Conservation (phyloP, 1,140 invertebrate species). For the Tachypleus tridentatus region DNA sequence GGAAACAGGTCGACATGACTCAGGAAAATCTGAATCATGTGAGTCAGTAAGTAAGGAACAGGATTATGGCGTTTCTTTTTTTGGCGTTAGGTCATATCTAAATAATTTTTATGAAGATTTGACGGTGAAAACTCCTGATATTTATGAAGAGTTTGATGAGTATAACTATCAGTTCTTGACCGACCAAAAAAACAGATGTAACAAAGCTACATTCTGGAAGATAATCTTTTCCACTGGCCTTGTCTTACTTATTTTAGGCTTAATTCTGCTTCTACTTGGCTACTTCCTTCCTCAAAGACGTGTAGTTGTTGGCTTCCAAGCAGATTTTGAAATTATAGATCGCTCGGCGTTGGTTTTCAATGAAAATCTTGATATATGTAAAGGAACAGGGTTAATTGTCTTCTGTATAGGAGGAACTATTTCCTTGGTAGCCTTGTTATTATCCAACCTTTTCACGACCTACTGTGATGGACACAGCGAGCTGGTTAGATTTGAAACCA, state of each 20-base stretch:
- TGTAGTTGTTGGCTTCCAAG: slow-evolving; percentile 34
- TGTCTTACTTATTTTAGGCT: slow-evolving; percentile 37
- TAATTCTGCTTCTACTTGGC: slow-evolving; percentile 39
- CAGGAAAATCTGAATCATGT: no score
- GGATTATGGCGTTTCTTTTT: slow-evolving; percentile 6
- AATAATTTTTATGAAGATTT: slow-evolving; percentile 24
- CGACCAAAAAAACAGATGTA: background rate
- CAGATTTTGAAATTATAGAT: slow-evolving; percentile 39
- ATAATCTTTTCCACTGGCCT: slow-evolving; percentile 27
- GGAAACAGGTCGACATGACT: no score
- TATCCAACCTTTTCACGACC: slow-evolving; percentile 37
- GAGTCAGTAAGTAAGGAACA: no score
- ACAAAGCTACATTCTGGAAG: slow-evolving; percentile 7
- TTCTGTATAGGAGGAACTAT: slow-evolving; percentile 42
- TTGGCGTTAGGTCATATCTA: slow-evolving; percentile 24
- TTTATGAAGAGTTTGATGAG: slow-evolving; percentile 19
- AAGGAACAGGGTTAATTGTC: slow-evolving; percentile 38
- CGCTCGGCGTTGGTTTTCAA: slow-evolving; percentile 38
- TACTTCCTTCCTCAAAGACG: slow-evolving; percentile 39
- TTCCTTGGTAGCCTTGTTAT: slow-evolving; percentile 36
- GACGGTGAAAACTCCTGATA: slow-evolving; percentile 11
- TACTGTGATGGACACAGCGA: slow-evolving; percentile 30
- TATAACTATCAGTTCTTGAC: slow-evolving; percentile 4
- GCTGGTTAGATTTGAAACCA: no score
- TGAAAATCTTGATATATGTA: slow-evolving; percentile 40